Base-by-base conservation (phyloP, 1,140 invertebrate genomes). In the Archegozetes longisetosus region DNA sequence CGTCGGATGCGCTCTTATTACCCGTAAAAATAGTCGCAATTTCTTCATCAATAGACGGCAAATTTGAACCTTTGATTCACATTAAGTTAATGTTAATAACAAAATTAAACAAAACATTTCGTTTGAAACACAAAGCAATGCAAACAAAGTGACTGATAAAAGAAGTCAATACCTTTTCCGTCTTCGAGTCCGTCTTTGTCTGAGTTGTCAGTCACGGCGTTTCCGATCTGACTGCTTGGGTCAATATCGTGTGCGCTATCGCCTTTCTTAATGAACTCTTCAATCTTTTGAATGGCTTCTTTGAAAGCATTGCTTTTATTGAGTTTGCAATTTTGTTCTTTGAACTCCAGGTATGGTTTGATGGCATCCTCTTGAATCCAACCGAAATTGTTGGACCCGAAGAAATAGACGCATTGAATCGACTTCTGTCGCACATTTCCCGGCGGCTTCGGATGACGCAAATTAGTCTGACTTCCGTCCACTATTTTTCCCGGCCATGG, bases 361-460 rank as follows among this genome's bases (percentile, higher is more conserved):
- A 94, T 82, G 67, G 84, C 83, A 48, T 80, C 76, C 63, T 86
- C 61, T 1, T 23, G 49, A 47, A 68, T 61, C 59, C 62, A 68
- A 4, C 61, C 63, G 61, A 86, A 94, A 72, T 94, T 92, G 65
- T 89, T 83, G 32, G 84, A 84, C 53, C 90, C 90, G 78, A 89
- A 94, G 75, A 95, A 94, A 72, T 84, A 92, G 61, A 94, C 86
- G 74, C 87, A 93, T 66, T 88, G 83, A 12, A 80, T 74, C 55
- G 80, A 65, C 61, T 76, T 76, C 59, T 75, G 75, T 46, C 27
- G n/a, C 23, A 25, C 46, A 50, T 54, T 59, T 46, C 51, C 58
- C 9, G 29, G 28, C 13, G 40, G 46, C 24, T 27, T 20, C 48
- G n/a, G 53, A 6, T 6, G n/a, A 6, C 27, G 27, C 50, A 52